Conservation (phyloP, 2,797 vertebrate genomes). For the Mionectes olivaceus region DNA sequence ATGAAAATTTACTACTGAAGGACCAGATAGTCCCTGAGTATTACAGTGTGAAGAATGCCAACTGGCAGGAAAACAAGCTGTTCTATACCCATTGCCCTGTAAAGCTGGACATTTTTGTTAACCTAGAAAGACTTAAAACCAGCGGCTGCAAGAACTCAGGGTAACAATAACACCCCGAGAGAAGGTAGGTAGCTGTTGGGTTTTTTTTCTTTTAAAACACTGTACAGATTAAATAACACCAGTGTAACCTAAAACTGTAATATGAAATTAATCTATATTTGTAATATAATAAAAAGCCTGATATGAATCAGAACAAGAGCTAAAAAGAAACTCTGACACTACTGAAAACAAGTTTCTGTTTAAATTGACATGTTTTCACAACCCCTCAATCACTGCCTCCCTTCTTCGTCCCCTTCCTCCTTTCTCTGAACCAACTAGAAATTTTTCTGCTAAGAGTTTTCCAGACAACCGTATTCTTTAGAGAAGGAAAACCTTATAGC, state of each 20-base stretch:
- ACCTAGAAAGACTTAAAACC: constrained; percentile 1
- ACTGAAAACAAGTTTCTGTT: constrained; percentile 36
- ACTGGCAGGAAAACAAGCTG: not conserved
- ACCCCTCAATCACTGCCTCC: not conserved
- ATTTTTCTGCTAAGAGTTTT: not conserved
- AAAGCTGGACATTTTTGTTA: not conserved
- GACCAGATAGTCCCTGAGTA: not conserved
- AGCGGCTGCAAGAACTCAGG: not conserved
- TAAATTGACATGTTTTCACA: constrained; percentile 55
- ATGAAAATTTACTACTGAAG: not conserved
- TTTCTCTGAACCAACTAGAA: not conserved
- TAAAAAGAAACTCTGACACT: constrained; percentile 17
- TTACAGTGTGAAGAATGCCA: not conserved
- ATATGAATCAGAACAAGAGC: constrained; percentile 55
- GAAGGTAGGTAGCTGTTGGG: not conserved
- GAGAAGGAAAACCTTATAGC: not conserved
- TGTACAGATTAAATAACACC: constrained; percentile 35
- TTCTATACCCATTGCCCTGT: not conserved
- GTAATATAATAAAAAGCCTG: constrained; percentile 41
- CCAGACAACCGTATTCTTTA: not conserved
- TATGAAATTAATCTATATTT: constrained; percentile 34
- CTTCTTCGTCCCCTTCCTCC: not conserved
- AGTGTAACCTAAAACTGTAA: constrained; percentile 4
- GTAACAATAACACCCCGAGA: not conserved
- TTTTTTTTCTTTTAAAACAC: not conserved